Base-by-base conservation (phyloP, 2,888 invertebrate genomes). In the Polylopha cassiicola region DNA sequence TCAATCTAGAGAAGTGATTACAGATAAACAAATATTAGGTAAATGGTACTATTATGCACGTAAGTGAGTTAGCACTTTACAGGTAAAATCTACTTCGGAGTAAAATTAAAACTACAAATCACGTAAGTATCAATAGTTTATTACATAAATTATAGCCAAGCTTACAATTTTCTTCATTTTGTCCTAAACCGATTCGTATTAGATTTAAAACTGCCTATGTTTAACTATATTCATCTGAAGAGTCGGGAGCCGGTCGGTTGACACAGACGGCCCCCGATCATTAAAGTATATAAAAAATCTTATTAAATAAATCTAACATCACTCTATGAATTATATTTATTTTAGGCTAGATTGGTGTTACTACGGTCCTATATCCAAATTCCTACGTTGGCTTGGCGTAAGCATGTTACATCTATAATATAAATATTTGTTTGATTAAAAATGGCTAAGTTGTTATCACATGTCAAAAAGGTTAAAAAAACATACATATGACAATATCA, bases 71-170 rank as follows among this genome's bases (percentile, higher is more conserved):
- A n/a, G n/a, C n/a, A n/a, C n/a, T n/a, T n/a, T n/a, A n/a, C n/a
- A n/a, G n/a, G n/a, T n/a, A n/a, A n/a, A 30, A 28, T 33, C 34
- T 41, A 13, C 38, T 27, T 24, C 27, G 9, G 14, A 5, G 31
- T 15, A 4, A 47, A 23, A 48, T 55, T 65, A 58, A 58, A 69
- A 59, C 61, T 63, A 57, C 54, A 55, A 60, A 48, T 48, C 21
- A 37, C 46, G 34, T 73, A 78, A 73, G 74, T 84, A 84, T 81
- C 75, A 77, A 79, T 82, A 84, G 74, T 85, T 85, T 85, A 85
- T 84, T 85, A 81, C 74, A 80, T 81, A 81, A 81, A 80, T 82
- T 81, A 81, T 82, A 82, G 80, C 82, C 81, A 85, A 84, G 84
- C 84, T 82, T 84, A 84, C 79, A 84, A n/a, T 66, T 77, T 77